These are phyloP conservation scores for Acrocephalus arundinaceus DNA, from an alignment of 2,113 vertebrate species.

Conservation along the genomic window DNA sequence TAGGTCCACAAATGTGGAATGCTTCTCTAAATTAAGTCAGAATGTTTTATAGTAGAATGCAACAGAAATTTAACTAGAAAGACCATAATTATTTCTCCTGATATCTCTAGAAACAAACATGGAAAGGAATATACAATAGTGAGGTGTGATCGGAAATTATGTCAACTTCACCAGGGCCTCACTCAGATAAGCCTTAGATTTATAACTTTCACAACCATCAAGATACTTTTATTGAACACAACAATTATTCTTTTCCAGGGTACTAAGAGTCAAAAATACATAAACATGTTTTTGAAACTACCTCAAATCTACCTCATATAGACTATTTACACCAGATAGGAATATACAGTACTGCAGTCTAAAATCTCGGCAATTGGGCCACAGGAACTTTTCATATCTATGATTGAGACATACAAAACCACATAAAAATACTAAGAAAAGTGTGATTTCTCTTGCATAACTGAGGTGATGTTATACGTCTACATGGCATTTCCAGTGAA, in stretches of 20 bases:
- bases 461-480: background rate
- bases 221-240: background rate
- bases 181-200: background rate
- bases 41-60: background rate
- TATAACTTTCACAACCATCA: background rate
- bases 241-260: background rate
- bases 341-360: background rate
- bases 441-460: background rate
- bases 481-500: background rate
- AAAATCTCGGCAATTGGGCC: background rate
- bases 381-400: background rate
- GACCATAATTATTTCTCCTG: background rate
- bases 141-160: background rate
- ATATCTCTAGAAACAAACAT: background rate
- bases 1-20: background rate
- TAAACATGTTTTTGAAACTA: background rate
- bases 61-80: background rate
- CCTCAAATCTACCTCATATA: background rate
- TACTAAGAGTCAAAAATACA: background rate
- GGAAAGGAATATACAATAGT: background rate
- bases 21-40: background rate
- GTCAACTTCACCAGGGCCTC: background rate
- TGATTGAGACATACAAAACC: background rate
- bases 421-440: background rate
- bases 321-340: background rate